These are phyloP conservation scores for Macrotus californicus DNA, from an alignment of 2,113 vertebrate species.

Conservation along the genomic window DNA sequence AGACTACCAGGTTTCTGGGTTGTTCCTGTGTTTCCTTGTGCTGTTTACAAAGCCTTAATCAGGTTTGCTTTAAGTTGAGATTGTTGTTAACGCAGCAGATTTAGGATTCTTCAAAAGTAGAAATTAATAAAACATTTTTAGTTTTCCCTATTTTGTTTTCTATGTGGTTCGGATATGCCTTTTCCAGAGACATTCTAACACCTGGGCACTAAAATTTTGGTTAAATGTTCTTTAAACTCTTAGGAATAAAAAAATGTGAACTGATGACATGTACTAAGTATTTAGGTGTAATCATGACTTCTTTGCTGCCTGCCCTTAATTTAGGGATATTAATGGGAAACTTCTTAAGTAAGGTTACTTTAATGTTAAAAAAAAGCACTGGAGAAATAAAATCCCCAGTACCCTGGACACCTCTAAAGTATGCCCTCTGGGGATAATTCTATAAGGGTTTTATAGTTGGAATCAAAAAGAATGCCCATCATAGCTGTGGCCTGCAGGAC, in stretches of 20 bases:
- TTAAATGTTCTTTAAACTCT: background rate
- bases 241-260: background rate
- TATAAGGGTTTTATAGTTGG: background rate
- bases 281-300: background rate
- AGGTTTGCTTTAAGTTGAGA: constrained; percentile 42
- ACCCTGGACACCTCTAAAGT: background rate
- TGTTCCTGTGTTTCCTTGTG: background rate
- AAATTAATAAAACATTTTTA: constrained; percentile 55
- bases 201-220: background rate
- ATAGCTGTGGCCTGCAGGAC: background rate
- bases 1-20: background rate
- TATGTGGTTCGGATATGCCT: constrained; percentile 12
- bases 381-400: background rate
- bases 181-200: constrained; percentile 25
- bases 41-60: background rate
- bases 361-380: background rate
- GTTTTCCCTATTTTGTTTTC: constrained; percentile 44
- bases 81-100: background rate
- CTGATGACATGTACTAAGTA: background rate
- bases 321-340: background rate
- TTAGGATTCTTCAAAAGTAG: constrained; percentile 52
- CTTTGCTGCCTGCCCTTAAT: background rate
- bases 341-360: background rate
- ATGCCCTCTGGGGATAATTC: background rate
- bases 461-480: background rate